Evolutionary conservation across 2,113 vertebrate species (phyloP), one percentile per base, ranked within the genome.

Genomic region (Melanotaenia duboulayi): DNA sequence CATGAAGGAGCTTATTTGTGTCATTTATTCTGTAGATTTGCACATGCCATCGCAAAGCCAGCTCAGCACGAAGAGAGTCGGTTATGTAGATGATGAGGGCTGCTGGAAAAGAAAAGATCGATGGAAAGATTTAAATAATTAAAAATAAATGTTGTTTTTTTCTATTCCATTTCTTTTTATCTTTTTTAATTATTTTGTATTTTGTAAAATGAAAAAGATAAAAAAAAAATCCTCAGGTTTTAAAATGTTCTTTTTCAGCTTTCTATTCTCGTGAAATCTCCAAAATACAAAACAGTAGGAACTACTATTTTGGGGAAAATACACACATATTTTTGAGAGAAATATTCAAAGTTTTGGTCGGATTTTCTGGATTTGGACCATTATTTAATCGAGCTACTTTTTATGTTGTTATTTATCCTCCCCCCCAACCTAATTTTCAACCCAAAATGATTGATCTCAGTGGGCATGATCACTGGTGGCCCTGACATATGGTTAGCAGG

Each of bases 401-500:
- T 13, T 56, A 14, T 48, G 0, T 48, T 12, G 17, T 17, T 32
- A n/a, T 14, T 12, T 63, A 13, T 19, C 4, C 11, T 25, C 10
- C 56, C 11, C 42, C 16, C 16, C 25, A 13, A 19, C 22, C 12
- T 19, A 1, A 48, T 58, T 76, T 81, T 77, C 14, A 66, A 32
- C 51, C 28, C 6, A 55, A 51, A 61, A 12, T 90, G 89, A 89
- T 75, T 85, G 85, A 90, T 91, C 73, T 74, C 61, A 70, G 35
- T 77, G 74, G 86, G 76, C 88, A 85, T 75, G 86, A 22, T 80
- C 80, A 84, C 80, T 69, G 71, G 55, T 48, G 62, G 65, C 68
- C 88, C 71, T 91, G 89, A 88, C 93, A 93, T 94, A 93, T 92
- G 90, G 91, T 87, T 90, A 92, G 90, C 90, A 93, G 91, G 91